Evolutionary conservation across 2,888 invertebrate species (phyloP), one percentile per base, ranked within the genome.

Genomic region (Ceriagrion tenellum): DNA sequence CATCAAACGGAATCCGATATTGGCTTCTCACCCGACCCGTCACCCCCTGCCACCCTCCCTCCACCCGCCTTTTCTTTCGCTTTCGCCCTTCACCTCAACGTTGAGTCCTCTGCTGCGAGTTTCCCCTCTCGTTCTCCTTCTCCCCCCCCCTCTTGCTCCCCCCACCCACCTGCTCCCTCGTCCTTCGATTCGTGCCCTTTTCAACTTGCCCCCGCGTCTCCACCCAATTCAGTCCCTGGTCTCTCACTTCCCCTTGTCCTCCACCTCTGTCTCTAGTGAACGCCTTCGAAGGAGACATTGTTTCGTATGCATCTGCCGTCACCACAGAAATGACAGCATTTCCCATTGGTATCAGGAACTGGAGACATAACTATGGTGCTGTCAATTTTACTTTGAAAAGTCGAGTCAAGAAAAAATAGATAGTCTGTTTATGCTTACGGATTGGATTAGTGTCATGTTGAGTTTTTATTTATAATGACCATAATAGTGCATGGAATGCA

Each of bases 1-100:
- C 93, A 93, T 93, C 93, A 93, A 93, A 93, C 69, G 93, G 93
- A 93, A 93, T 93, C 93, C 93, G 93, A 93, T 93, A 93, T 93
- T 93, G 93, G 93, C 93, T 93, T 74, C 93, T 69, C 69, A 40
- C 63, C 91, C 91, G 40, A 26, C 63, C 40, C 35, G 26, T 18
- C n/a, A 26, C 13, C 26, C 55, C 26, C 12, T 20, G 55, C 89
- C 55, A 26, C 55, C 55, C 63, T 69, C 23, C 74, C 74, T 74
- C 30, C 74, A 12, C 56, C 30, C 74, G 8, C 74, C 74, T 12
- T 12, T 13, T 13, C 69, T 26, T 23, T 26, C 63, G 13, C 20
- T 23, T 69, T 20, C 63, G n/a, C n/a, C n/a, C n/a, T n/a, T n/a
- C 56, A 10, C 56, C 56, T 56, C 56, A n/a, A n/a, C n/a, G n/a